Base-by-base conservation (phyloP, 2,888 invertebrate genomes). In the Odontothrips loti region DNA sequence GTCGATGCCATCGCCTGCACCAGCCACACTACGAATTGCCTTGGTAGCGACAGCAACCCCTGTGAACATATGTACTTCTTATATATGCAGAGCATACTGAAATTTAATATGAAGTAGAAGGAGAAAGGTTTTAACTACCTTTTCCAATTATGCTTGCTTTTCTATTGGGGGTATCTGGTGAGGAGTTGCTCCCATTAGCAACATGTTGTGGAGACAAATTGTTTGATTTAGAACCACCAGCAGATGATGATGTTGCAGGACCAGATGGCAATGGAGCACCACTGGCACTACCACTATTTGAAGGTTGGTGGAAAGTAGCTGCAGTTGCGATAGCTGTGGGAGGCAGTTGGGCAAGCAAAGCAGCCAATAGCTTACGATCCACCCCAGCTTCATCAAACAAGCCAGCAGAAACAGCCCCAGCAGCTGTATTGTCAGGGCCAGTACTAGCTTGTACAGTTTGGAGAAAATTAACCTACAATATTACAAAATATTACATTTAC, bases 71-170 rank as follows among this genome's bases (percentile, higher is more conserved):
- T 17, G 20, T 20, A 9, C 58, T 58, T 58, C 15, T 58, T 15
- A 58, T 15, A 43, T n/a, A n/a, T 51, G 17, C 15, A 51, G 51
- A 6, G 51, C 51, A 79, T 43, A 79, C 34, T 43, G 20, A 23
- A 43, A 43, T 11, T 43, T n/a, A n/a, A 48, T 9, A 29, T n/a
- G 0, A 23, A 43, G 11, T 34, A 79, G 11, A 79, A 15, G 11
- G 79, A 79, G n/a, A 79, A 79, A 0, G 12, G 9, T 27, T 27
- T 63, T 20, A 81, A 23, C n/a, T 80, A 17, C 88, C 88, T 87
- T 88, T 89, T 47, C 87, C 87, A 58, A 87, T 83, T 48, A 88
- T 83, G 23, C 87, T 87, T 17, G 86, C 84, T 81, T 86, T 85
- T 82, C 68, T 75, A 27, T 27, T 75, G 0, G 68, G 68, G 9